Evolutionary conservation across 2,888 invertebrate species (phyloP), one percentile per base, ranked within the genome.

Genomic region (Alviniconcha strummeri): DNA sequence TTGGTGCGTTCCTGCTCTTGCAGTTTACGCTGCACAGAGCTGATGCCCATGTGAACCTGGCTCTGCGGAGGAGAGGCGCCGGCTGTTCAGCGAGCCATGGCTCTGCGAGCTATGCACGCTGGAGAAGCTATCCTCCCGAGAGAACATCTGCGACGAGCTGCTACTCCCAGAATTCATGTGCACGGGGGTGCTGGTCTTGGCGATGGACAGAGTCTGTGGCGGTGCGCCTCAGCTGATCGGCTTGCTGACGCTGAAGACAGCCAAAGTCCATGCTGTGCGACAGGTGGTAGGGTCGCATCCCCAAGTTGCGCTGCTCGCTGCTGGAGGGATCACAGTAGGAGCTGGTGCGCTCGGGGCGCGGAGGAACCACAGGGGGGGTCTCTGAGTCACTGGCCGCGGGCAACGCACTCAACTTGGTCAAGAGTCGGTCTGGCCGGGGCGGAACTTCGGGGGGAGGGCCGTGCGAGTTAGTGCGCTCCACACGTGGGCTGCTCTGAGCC

Each of bases 1-100:
- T 91, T 92, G 4, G 91, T 91, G 80, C 90, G 90, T 74, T 92
- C 92, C 74, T 91, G 91, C 82, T 92, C 92, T 60, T 91, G 89
- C 56, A 91, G 88, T 83, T 91, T 88, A n/a, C 91, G 86, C 83
- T 91, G 91, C 7, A 92, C 91, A 9, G 91, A 91, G 69, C 91
- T 87, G 71, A 92, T 91, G 17, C 92, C 92, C 91, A 92, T 91
- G 80, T 91, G 90, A 15, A 92, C 91, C 15, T 90, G 88, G 79
- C 89, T 90, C 83, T 89, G 88, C 9, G 90, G 90, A 3, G 91
- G 91, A 90, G 52, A 91, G 87, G 5, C 90, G 87, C 75, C 84
- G 82, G 78, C 83, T 83, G 71, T 80, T 75, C 75, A 83, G 19
- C 54, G 82, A 84, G 52, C 80, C 83, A 84, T 52, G 89, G 87